These are phyloP conservation scores for Calephelis perditalis DNA, from an alignment of 2,888 invertebrate species.

Conservation along the genomic window DNA sequence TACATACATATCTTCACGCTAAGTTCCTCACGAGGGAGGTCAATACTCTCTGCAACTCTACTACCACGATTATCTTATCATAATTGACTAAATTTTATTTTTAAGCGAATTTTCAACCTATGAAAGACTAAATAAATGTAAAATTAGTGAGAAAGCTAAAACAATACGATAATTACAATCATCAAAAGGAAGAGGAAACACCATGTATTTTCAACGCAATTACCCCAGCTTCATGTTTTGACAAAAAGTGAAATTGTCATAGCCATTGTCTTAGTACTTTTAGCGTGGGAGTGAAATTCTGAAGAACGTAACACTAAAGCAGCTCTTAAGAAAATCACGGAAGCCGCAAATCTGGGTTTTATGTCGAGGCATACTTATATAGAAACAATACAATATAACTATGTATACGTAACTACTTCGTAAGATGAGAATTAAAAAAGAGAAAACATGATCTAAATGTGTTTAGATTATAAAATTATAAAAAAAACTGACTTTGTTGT, in stretches of 20 bases:
- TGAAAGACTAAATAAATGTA: background rate
- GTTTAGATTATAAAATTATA: background rate
- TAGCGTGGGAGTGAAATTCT: constrained; percentile 49
- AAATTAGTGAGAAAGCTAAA: background rate
- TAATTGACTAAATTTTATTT: too few relatives aligned
- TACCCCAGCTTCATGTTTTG: constrained; percentile 31
- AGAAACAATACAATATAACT: too few relatives aligned
- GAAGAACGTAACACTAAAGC: constrained; percentile 38
- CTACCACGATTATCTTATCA: too few relatives aligned
- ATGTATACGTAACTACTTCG: too few relatives aligned
- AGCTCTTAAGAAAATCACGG: constrained; percentile 55
- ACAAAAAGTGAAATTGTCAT: constrained; percentile 10
- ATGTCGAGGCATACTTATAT: too few relatives aligned
- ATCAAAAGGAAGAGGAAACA: constrained; percentile 46
- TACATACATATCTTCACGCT: too few relatives aligned
- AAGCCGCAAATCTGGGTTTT: constrained; percentile 32
- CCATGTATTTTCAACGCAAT: constrained; percentile 51
- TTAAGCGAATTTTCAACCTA: too few relatives aligned
- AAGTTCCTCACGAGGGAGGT: too few relatives aligned
- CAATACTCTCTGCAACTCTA: too few relatives aligned
- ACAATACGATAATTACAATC: constrained; percentile 1
- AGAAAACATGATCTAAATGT: too few relatives aligned
- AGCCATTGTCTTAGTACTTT: constrained; percentile 2
- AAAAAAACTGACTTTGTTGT: too few relatives aligned
- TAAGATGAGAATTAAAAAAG: too few relatives aligned